Evolutionary conservation across 2,113 vertebrate species (phyloP), one percentile per base, ranked within the genome.

Genomic region (Mystacornis crossleyi): DNA sequence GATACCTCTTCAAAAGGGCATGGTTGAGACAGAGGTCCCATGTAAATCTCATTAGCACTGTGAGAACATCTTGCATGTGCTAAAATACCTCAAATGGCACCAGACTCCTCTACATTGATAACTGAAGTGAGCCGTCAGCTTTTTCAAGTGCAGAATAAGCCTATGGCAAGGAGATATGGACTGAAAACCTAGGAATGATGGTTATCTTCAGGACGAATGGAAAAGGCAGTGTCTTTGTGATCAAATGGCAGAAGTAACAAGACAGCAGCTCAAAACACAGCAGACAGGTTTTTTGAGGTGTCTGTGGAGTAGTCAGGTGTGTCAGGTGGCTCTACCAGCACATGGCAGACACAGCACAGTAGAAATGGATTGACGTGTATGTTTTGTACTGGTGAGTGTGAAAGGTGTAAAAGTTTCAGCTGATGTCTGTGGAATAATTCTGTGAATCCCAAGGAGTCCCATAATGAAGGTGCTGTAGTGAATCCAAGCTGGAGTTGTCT

Each of bases 51-150:
- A 0, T 58, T 55, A n/a, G 10, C 31, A 60, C 24, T 81, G 13
- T n/a, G 28, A n/a, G 36, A 24, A 36, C 0, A 1, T 40, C 38
- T 58, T 65, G 4, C 4, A 1, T 66, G 29, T 5, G 4, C 18
- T 77, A 64, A 57, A 94, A 26, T 5, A 50, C 18, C 3, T 81
- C 48, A 72, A 20, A 40, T n/a, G 25, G 4, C 24, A 80, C 21
- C 40, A 92, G 38, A 53, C 9, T 38, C 10, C 14, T 77, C 53
- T 64, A 42, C 12, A 14, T 42, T 2, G 3, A 12, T 45, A 50
- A 54, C 15, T 70, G 38, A 81, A 95, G 18, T 31, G 18, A 88
- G 14, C 14, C 12, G 23, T 58, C 36, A 57, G 14, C 16, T 85
- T 67, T 78, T 87, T 53, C 23, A 69, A 77, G 31, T 45, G 26